Conservation (phyloP, 2,113 vertebrate genomes). For the Menura novaehollandiae region DNA sequence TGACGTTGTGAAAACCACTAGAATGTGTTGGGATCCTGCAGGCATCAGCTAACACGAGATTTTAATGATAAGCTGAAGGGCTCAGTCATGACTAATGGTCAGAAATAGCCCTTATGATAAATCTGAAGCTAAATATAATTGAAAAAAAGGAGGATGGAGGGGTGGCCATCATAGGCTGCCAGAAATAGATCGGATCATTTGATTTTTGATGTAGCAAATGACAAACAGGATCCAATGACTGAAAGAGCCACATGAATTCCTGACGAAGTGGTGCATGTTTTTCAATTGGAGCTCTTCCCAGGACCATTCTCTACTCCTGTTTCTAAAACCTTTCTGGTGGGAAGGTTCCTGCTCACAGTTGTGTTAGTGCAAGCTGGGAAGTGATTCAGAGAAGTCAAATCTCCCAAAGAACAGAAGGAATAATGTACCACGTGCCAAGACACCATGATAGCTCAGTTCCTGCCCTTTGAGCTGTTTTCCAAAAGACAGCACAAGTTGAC, state of each 20-base stretch:
- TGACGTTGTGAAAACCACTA: background rate
- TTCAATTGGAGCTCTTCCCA: background rate
- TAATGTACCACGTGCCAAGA: background rate
- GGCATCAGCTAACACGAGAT: background rate
- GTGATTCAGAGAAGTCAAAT: background rate
- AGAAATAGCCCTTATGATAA: conserved; percentile 26
- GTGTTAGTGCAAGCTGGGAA: background rate
- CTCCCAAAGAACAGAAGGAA: background rate
- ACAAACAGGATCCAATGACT: background rate
- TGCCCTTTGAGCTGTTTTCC: background rate
- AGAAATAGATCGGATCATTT: background rate
- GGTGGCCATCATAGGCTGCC: background rate
- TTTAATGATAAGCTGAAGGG: background rate
- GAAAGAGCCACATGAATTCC: background rate
- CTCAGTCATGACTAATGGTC: conserved; percentile 21
- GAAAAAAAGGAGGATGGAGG: background rate
- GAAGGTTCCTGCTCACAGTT: background rate
- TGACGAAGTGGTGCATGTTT: background rate
- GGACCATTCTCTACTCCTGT: background rate
- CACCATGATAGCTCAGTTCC: background rate
- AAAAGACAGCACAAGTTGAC: background rate
- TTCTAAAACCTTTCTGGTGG: background rate
- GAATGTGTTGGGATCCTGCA: background rate
- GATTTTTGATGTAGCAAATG: background rate
- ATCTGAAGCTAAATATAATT: conserved; percentile 20